Conservation (phyloP, 64 coral and sea anemone genomes). For the Astreopora myriophthalma region DNA sequence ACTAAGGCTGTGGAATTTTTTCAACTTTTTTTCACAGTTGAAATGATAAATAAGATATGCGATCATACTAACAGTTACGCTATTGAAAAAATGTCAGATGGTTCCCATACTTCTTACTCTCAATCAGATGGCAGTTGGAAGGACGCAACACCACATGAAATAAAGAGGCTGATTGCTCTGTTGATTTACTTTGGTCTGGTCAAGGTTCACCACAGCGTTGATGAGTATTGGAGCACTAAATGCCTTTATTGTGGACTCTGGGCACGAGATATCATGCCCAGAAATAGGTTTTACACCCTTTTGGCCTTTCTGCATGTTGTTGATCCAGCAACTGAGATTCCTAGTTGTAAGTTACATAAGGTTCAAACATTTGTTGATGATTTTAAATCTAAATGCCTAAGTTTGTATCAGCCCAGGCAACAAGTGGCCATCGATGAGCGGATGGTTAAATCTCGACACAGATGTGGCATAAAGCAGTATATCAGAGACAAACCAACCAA, state of each 20-base stretch:
- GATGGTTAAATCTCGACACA: slow-evolving; percentile 12
- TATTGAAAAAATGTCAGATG: background rate
- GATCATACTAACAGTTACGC: background rate
- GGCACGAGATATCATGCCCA: background rate
- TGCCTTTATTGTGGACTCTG: slow-evolving; percentile 31
- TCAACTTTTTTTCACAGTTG: background rate
- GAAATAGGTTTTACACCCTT: background rate
- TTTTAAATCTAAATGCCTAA: background rate
- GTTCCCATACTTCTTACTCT: too few species aligned
- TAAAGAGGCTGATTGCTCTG: slow-evolving; percentile 8
- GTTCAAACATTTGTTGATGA: background rate
- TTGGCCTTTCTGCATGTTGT: slow-evolving; percentile 4
- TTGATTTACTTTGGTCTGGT: slow-evolving; percentile 29
- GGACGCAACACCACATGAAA: background rate
- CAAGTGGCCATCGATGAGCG: slow-evolving; percentile 11
- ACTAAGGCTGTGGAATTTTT: slow-evolving; percentile 54
- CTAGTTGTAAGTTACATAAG: background rate
- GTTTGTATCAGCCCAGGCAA: background rate
- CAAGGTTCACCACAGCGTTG: background rate
- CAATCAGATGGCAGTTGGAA: slow-evolving; percentile 20
- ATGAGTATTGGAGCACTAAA: slow-evolving; percentile 9
- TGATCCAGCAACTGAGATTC: background rate
- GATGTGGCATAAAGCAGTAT: slow-evolving; percentile 39
- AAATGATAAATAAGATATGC: background rate
- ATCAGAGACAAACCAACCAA: slow-evolving; percentile 36